These are phyloP conservation scores for Stomatorhinus walkeri DNA, from an alignment of 2,797 vertebrate genomes.

Conservation along the genomic window DNA sequence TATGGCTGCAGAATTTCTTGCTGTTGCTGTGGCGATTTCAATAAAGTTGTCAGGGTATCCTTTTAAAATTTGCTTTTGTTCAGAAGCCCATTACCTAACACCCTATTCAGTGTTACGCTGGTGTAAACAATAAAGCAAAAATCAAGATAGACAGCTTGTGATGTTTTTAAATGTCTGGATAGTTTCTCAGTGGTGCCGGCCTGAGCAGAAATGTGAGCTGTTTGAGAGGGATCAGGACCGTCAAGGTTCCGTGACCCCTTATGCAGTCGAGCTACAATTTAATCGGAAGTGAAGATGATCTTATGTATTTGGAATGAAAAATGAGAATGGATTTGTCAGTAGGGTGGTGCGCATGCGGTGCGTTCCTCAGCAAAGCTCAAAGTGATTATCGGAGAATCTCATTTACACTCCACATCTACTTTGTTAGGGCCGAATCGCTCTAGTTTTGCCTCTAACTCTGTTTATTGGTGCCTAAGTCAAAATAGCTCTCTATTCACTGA, in stretches of 20 bases:
- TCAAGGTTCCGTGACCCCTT: slow-evolving; percentile 42
- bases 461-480: neutral
- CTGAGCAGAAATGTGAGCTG: neutral
- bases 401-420: neutral
- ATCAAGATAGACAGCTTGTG: neutral
- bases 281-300: slow-evolving; percentile 53
- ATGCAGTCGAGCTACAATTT: slow-evolving; percentile 57
- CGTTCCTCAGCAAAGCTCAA: slow-evolving; percentile 36
- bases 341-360: slow-evolving; percentile 36
- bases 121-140: neutral
- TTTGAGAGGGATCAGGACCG: neutral
- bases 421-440: neutral
- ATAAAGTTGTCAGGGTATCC: slow-evolving; percentile 18
- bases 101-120: neutral
- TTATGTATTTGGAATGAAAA: slow-evolving; percentile 26
- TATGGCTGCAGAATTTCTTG: slow-evolving; percentile 21
- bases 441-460: neutral
- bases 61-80: slow-evolving; percentile 22
- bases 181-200: neutral
- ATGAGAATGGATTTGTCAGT: slow-evolving; percentile 7
- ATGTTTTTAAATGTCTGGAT: neutral
- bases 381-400: slow-evolving; percentile 36
- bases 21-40: slow-evolving; percentile 19
- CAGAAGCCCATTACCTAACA: neutral
- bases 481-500: neutral